Conservation (phyloP, 2,113 vertebrate genomes). For the Hiodon alosoides region DNA sequence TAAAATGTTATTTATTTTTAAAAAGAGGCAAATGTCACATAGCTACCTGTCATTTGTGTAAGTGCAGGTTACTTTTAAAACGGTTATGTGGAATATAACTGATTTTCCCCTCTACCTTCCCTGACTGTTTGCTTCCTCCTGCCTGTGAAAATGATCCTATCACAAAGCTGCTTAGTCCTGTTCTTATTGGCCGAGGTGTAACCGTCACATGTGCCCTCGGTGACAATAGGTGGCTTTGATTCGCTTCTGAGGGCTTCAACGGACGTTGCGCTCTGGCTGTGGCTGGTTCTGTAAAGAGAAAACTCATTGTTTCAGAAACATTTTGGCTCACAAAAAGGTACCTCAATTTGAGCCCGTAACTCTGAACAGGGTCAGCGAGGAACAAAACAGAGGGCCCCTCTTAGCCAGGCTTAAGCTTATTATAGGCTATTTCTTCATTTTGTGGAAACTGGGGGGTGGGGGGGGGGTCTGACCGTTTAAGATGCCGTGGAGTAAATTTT, state of each 20-base stretch:
- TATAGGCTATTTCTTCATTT: neutral
- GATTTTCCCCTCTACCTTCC: neutral
- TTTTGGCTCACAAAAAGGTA: constrained; percentile 9
- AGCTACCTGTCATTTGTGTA: neutral
- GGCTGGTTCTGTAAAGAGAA: neutral
- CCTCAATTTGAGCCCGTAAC: neutral
- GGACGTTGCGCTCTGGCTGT: neutral
- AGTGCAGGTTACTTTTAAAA: neutral
- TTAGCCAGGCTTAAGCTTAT: constrained; percentile 5
- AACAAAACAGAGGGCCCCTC: neutral
- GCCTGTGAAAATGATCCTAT: neutral
- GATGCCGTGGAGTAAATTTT: constrained; percentile 14
- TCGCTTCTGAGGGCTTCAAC: neutral
- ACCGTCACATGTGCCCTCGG: neutral
- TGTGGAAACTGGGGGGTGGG: neutral
- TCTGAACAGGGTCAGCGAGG: constrained; percentile 14
- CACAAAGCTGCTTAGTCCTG: neutral
- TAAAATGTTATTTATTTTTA: too few relatives aligned
- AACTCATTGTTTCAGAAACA: constrained; percentile 20
- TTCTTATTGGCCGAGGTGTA: neutral
- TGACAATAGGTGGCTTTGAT: neutral
- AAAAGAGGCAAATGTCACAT: too few relatives aligned
- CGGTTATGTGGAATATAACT: neutral
- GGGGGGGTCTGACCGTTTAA: constrained; percentile 2
- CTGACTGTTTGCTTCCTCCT: neutral